phyloP scores from a whole-genome alignment of 53 echinoderm and acorn worm species.

The Henricia sp. region DNA sequence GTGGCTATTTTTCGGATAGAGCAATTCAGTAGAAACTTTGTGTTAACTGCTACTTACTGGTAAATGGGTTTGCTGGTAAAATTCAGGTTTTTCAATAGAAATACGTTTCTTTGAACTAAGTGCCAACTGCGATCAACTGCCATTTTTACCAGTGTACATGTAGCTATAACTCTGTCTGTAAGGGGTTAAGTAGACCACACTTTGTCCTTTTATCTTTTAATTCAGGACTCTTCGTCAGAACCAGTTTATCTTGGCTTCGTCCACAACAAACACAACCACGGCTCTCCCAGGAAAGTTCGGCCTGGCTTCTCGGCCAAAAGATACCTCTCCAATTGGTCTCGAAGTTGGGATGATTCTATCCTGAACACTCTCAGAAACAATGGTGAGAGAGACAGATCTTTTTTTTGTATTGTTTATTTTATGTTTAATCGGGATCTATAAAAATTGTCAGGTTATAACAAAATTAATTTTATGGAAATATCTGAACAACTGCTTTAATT shows the following conservation, averaged over 20 bases:
- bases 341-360: slow-evolving; percentile 98
- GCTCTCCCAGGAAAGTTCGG: slow-evolving; percentile 64
- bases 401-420: neutral
- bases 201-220: neutral
- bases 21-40: too few species aligned
- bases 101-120: too few species aligned
- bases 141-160: too few species aligned
- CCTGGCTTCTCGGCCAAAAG: slow-evolving; percentile 99
- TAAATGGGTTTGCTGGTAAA: too few species aligned
- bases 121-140: too few species aligned
- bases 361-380: slow-evolving; percentile 84
- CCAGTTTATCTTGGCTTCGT: slow-evolving; percentile 83
- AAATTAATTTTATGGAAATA: too few species aligned
- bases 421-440: neutral
- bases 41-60: too few species aligned
- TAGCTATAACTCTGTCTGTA: too few species aligned
- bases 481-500: neutral
- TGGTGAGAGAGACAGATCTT: slow-evolving; percentile 58
- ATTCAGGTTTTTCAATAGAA: too few species aligned
- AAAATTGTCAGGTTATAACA: too few species aligned
- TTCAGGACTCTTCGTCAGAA: slow-evolving; percentile 23
- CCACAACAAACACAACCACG: slow-evolving; percentile 67
- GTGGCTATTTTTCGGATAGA: too few species aligned
- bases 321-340: slow-evolving; percentile 96
- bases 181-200: neutral